phyloP scores from a whole-genome alignment of 2,888 invertebrate species.

The Syrphus vitripennis region DNA sequence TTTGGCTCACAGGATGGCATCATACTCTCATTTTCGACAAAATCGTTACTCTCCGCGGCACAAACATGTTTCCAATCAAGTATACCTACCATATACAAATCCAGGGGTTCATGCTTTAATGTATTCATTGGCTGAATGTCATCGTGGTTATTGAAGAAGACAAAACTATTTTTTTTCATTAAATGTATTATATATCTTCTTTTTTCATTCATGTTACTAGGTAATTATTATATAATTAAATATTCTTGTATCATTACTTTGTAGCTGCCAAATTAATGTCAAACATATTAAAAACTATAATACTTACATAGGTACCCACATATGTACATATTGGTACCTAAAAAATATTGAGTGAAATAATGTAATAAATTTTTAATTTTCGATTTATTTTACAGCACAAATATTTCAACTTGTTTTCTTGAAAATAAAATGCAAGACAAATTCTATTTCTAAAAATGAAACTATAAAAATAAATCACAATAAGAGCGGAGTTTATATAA shows the following conservation, averaged over 20 bases:
- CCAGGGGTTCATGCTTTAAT: too few species aligned
- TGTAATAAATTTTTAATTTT: background rate
- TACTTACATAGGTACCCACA: too few species aligned
- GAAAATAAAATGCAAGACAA: slow-evolving; percentile 43
- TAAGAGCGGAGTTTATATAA: slow-evolving; percentile 58
- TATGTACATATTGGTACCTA: background rate
- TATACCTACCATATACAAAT: too few species aligned
- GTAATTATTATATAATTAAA: slow-evolving; percentile 39
- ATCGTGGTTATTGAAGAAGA: background rate
- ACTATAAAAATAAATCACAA: slow-evolving; percentile 66
- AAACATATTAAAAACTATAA: too few species aligned
- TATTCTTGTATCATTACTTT: slow-evolving; percentile 36
- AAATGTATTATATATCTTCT: slow-evolving; percentile 53
- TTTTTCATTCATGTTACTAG: slow-evolving; percentile 20
- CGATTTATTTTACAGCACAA: background rate
- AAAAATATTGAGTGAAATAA: slow-evolving; percentile 24
- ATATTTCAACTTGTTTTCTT: background rate
- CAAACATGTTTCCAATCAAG: too few species aligned
- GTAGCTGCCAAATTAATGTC: slow-evolving; percentile 6
- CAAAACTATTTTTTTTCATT: slow-evolving; percentile 17
- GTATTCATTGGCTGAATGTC: too few species aligned
- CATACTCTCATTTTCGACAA: too few species aligned
- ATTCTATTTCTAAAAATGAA: slow-evolving; percentile 37
- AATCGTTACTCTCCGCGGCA: too few species aligned
- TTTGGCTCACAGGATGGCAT: too few species aligned